Base-by-base conservation (phyloP, 2,797 vertebrate genomes). In the Enteromius mattozi region DNA sequence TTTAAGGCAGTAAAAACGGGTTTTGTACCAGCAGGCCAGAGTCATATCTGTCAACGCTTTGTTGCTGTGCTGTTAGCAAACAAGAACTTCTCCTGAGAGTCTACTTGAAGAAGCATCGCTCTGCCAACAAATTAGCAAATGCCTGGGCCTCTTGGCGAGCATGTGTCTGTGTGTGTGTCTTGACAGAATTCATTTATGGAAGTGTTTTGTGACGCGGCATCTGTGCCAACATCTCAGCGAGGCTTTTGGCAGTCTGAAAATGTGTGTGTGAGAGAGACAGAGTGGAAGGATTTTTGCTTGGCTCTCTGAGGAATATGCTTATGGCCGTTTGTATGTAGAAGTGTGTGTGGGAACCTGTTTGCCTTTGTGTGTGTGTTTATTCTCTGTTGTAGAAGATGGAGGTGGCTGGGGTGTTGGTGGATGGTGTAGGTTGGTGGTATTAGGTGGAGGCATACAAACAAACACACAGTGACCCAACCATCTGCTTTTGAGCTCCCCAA, bases 131-230 rank as follows among this genome's bases (percentile, higher is more conserved):
- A 84, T 84, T 84, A 84, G 83, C 83, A 79, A 78, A 72, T 79
- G 77, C 83, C 77, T 84, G 83, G 83, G 83, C 83, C 12, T 76
- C 42, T 84, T 84, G 83, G 83, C 76, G 83, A 72, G 83, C 75
- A 79, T 79, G 75, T 84, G 83, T 84, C 82, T 79, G 66, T 84
- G 82, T 84, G 66, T 78, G 82, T 78, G 76, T 82, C 76, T 84
- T 84, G 83, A 84, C 83, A 79, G 83, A 84, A 84, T 84, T 84
- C 66, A 84, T 84, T 84, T 84, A 84, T 84, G 83, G 83, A 84
- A 84, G 83, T 84, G 76, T 84, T 84, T 84, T 79, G 83, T 84
- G 83, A 77, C 51, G 42, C 76, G 71, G 68, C 65, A 63, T 71
- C 83, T 21, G 51, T 84, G 83, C 83, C 83, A 84, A 84, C 68